Evolutionary conservation across 2,113 vertebrate species (phyloP), one percentile per base, ranked within the genome.

Genomic region (Acrocephalus arundinaceus): DNA sequence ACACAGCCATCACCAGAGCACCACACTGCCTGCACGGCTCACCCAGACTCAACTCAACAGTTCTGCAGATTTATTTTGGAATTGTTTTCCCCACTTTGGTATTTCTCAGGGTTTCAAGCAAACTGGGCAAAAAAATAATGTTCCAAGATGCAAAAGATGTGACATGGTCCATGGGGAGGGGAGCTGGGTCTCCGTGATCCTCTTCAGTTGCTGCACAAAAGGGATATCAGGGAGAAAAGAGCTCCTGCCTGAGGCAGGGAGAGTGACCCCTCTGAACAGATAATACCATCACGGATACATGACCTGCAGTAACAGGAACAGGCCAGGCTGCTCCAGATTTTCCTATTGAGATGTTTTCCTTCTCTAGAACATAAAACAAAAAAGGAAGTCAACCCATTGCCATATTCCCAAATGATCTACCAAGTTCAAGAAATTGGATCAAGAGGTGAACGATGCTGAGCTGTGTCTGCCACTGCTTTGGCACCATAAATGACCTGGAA

Each of bases 101-200:
- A 15, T 22, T 78, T 51, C 20, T 35, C 35, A 13, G 27, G 10
- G 8, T 65, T 59, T 48, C 74, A 66, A 59, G 39, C 12, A 19
- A 77, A 30, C 19, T 22, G 31, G 33, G 13, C 3, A 57, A 70
- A 84, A 0, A 0, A 19, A 5, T 7, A 41, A 25, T 6, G 6
- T 80, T 76, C 52, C 46, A 62, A 62, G 37, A 24, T 62, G 25
- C 52, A 67, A 58, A 72, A 52, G 1, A 25, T 35, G 15, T 43
- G 51, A 15, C 27, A 30, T 6, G 23, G 41, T 27, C n/a, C 15
- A 3, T n/a, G 39, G 11, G 45, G 49, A 41, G 15, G 7, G 31
- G 19, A 80, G 14, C 27, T 67, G 37, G 12, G 13, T 89, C 35
- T 80, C 45, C 16, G 49, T 58, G 12, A 10, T 87, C 25, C 10